phyloP scores from a whole-genome alignment of 53 echinoderm and acorn worm species.

The Paracentrotus lividus region DNA sequence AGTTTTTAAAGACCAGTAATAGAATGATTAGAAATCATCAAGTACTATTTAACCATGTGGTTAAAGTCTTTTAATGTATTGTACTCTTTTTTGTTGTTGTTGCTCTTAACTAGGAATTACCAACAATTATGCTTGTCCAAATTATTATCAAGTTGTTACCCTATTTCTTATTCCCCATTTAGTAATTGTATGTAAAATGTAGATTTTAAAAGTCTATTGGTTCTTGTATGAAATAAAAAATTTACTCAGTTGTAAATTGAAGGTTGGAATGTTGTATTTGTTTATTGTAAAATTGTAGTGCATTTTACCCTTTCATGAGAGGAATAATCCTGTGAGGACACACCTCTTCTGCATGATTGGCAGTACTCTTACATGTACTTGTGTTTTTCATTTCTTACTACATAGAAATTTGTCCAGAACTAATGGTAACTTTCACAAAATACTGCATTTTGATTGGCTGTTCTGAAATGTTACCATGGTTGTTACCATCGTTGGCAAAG shows the following conservation, averaged over 20 bases:
- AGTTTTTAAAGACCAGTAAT: not conserved
- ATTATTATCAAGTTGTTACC: not conserved
- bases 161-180: not conserved
- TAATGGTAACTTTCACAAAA: too few relatives aligned
- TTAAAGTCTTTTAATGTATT: not conserved
- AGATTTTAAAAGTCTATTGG: slow-evolving; percentile 21
- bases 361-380: too few relatives aligned
- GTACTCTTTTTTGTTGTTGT: slow-evolving; percentile 4
- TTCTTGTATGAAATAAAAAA: slow-evolving; percentile 49
- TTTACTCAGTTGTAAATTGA: slow-evolving; percentile 38
- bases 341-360: too few relatives aligned
- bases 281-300: too few relatives aligned
- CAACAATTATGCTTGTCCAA: not conserved
- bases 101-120: not conserved
- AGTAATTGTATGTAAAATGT: slow-evolving; percentile 12
- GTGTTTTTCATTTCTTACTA: too few relatives aligned
- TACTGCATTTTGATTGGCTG: too few relatives aligned
- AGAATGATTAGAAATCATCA: not conserved
- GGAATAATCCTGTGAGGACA: too few relatives aligned
- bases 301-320: too few relatives aligned
- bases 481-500: too few relatives aligned
- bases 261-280: not conserved
- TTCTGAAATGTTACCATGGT: too few relatives aligned
- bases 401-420: too few relatives aligned
- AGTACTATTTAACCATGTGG: slow-evolving; percentile 36